These are phyloP conservation scores for Albula glossodonta DNA, from an alignment of 2,113 vertebrate species.

Conservation along the genomic window DNA sequence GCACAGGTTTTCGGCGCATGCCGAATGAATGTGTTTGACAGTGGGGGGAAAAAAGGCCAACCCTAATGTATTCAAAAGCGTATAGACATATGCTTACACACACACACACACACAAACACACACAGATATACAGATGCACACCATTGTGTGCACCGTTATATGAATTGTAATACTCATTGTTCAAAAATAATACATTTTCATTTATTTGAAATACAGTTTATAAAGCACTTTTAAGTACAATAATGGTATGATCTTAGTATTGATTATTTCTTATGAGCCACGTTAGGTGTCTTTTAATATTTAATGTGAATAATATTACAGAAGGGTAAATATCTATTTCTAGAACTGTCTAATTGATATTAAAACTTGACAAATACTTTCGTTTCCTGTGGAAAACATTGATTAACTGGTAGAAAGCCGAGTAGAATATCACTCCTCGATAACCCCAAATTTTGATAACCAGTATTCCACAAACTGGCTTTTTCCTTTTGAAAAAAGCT, in stretches of 20 bases:
- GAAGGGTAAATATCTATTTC: neutral
- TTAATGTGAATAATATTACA: neutral
- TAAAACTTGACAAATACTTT: neutral
- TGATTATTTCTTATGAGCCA: neutral
- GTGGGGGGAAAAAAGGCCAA: constrained; percentile 52
- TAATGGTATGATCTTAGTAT: too few species aligned
- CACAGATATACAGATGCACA: neutral
- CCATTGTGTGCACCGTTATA: neutral
- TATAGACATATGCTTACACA: neutral
- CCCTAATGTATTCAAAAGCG: neutral
- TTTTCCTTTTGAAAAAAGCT: too few species aligned
- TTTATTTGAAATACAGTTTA: neutral
- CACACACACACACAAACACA: neutral
- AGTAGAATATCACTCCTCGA: too few species aligned
- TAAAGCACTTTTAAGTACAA: neutral
- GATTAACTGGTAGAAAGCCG: too few species aligned
- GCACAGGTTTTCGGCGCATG: constrained; percentile 57
- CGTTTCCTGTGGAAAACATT: neutral
- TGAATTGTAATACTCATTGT: neutral
- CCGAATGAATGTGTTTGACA: constrained; percentile 62
- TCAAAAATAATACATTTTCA: neutral
- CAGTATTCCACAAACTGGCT: too few species aligned
- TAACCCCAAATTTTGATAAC: too few species aligned
- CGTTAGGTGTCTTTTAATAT: neutral
- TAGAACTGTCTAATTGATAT: neutral